Evolutionary conservation across 2,113 vertebrate genomes (phyloP), one percentile per base, ranked within the genome.

Genomic region (Lipophrys pholis): DNA sequence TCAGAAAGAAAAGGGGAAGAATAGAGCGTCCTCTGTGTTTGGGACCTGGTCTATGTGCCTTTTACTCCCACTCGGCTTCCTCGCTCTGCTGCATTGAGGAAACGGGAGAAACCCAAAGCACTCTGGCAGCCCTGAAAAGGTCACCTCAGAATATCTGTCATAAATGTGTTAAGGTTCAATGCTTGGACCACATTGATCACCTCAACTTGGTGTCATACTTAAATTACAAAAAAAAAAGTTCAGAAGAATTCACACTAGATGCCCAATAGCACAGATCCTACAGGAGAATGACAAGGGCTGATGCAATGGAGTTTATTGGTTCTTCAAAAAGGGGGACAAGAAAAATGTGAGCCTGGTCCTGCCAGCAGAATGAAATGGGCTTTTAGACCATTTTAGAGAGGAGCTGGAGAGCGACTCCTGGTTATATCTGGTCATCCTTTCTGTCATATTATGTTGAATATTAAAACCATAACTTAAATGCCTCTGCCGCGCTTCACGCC

Each of bases 71-170:
- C 81, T 93, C 6, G 83, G 76, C 71, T 81, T 93, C 39, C 78
- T 93, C 46, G 50, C 50, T 45, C 79, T 93, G 41, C 82, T 93
- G 7, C 89, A 91, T 39, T 93, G 69, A 93, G 61, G 69, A 71
- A 75, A 67, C 74, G 2, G 5, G 30, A 57, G 55, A 75, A 54
- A 43, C 16, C 12, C 46, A 59, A 86, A 68, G 16, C 57, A 30
- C 76, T 72, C 51, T 78, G 51, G n/a, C 60, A 67, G 17, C 41
- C 50, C 49, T 43, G 35, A 76, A 73, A 60, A 67, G 40, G 41
- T 80, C 61, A 69, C 43, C 64, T 70, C n/a, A 49, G 46, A 59
- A 30, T 30, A 49, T 42, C 46, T 0, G 5, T 52, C 63, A 21
- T 52, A 40, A 64, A 56, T 3, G 36, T 65, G 3, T 10, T 54